Conservation (phyloP, 1,140 invertebrate genomes). For the Leptonema lineaticorne region DNA sequence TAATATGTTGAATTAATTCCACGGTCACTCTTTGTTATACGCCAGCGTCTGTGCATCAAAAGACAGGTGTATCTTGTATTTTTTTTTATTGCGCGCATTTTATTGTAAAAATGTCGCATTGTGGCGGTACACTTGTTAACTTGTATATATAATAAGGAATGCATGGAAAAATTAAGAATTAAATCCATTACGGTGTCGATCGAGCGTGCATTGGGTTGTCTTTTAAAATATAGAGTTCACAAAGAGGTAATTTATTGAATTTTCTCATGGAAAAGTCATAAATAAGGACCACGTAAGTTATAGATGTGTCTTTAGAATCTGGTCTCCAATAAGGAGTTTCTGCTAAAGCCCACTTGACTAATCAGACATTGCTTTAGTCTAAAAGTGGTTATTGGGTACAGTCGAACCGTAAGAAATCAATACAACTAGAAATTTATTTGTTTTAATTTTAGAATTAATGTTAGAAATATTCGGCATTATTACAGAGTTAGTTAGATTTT, state of each 20-base stretch:
- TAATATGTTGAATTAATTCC: not conserved
- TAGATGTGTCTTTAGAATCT: not conserved
- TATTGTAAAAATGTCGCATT: too few species aligned
- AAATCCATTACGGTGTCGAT: not conserved
- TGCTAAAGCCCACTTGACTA: slow-evolving; percentile 5
- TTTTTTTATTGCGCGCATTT: too few species aligned
- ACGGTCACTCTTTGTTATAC: too few species aligned
- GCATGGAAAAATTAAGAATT: too few species aligned
- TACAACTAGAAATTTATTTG: not conserved
- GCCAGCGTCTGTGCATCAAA: too few species aligned
- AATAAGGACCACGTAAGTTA: slow-evolving; percentile 9
- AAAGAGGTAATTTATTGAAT: not conserved
- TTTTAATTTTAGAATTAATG: not conserved
- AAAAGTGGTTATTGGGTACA: not conserved
- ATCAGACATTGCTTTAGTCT: slow-evolving; percentile 9
- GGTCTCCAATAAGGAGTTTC: slow-evolving; percentile 1
- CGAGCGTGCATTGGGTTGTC: not conserved
- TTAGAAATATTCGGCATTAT: not conserved
- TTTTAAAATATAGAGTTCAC: not conserved
- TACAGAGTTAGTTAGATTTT: not conserved
- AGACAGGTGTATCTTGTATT: too few species aligned
- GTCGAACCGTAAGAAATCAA: not conserved
- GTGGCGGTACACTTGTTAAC: too few species aligned
- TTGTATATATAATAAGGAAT: too few species aligned
- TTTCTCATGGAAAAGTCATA: slow-evolving; percentile 5